Evolutionary conservation across 92 coral and sea anemone genomes (phyloP).

Genomic region (Palythoa caribaeorum): DNA sequence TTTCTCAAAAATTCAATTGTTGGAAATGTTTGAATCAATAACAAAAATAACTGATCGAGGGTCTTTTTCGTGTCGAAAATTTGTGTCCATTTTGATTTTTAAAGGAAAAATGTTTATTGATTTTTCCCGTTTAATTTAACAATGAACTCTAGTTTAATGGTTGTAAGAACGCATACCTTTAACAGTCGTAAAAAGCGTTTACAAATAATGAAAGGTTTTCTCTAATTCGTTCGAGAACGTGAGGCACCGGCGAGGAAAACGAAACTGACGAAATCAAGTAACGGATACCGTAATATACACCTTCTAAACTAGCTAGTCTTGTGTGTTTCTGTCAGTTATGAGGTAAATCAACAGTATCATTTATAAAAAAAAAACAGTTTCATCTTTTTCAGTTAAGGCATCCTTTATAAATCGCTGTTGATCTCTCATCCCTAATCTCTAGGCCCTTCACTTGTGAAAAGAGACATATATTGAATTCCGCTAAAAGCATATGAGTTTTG

Average conservation of each 20-base stretch:
- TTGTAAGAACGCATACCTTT: background rate
- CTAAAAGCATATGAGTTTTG: constrained; percentile 32
- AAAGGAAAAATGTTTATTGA: background rate
- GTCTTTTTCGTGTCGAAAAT: background rate
- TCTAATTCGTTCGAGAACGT: background rate
- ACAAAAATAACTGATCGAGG: background rate
- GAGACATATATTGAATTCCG: background rate
- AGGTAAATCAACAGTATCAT: background rate
- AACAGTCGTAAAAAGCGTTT: background rate
- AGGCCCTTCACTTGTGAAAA: background rate
- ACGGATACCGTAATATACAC: too few species aligned
- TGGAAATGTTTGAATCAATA: background rate
- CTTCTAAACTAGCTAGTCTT: background rate
- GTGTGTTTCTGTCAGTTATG: background rate
- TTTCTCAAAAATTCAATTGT: background rate
- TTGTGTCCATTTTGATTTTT: background rate
- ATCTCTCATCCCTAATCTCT: background rate
- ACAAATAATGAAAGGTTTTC: background rate
- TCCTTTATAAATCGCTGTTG: constrained; percentile 3
- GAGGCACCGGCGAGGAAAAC: background rate
- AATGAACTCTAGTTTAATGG: background rate
- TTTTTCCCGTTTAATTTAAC: background rate
- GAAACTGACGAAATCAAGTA: background rate
- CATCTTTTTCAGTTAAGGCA: background rate
- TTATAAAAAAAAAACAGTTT: background rate